These are phyloP conservation scores for Saccostrea glomerata DNA, from an alignment of 1,140 invertebrate genomes.

Conservation along the genomic window DNA sequence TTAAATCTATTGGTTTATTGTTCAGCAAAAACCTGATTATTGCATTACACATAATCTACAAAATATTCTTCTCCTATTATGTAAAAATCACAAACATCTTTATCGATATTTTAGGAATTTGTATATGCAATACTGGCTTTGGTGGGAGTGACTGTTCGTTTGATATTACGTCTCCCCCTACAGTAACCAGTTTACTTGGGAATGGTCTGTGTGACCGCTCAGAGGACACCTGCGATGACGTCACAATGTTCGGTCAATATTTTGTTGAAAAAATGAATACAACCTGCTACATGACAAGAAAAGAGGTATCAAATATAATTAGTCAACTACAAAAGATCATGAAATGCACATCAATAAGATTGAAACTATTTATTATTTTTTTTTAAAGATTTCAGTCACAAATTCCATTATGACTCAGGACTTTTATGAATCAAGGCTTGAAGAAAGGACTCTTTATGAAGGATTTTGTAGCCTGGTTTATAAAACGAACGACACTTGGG, in stretches of 20 bases:
- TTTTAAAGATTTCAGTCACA: neutral
- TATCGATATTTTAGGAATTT: neutral
- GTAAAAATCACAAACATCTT: too few species aligned
- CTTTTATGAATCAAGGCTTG: neutral
- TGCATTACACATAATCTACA: too few species aligned
- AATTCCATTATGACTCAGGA: neutral
- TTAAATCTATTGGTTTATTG: too few species aligned
- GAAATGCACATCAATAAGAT: too few species aligned
- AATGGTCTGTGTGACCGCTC: neutral
- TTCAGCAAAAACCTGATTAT: too few species aligned
- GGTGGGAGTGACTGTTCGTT: neutral
- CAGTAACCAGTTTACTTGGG: neutral
- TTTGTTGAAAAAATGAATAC: neutral
- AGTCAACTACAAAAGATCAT: too few species aligned
- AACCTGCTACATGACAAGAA: neutral
- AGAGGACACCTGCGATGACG: neutral
- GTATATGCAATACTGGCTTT: neutral
- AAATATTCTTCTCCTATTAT: too few species aligned
- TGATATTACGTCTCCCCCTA: neutral
- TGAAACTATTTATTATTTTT: too few species aligned
- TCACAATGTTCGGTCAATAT: neutral
- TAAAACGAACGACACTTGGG: neutral
- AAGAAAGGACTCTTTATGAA: constrained; percentile 1
- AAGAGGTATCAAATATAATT: neutral
- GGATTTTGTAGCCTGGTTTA: neutral